phyloP scores from a whole-genome alignment of 2,888 invertebrate species.

The Andrena hattorfiana region DNA sequence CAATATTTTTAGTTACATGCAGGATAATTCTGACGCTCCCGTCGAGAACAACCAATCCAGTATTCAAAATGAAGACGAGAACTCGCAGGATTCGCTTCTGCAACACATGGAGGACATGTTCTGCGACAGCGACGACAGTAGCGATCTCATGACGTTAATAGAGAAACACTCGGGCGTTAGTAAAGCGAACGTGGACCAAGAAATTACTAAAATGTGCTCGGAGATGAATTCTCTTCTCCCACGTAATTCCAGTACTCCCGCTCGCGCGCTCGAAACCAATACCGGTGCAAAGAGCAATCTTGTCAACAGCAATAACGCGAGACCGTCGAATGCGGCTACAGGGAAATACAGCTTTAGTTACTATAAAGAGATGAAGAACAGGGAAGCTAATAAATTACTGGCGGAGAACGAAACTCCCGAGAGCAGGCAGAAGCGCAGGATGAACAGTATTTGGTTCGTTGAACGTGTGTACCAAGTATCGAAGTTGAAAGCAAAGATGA shows the following conservation, averaged over 20 bases:
- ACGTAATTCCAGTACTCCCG: constrained; percentile 13
- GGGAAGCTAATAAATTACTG: constrained; percentile 41
- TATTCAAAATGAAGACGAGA: constrained; percentile 69
- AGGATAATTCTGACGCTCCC: constrained; percentile 25
- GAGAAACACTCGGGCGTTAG: constrained; percentile 78
- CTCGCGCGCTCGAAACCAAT: constrained; percentile 21
- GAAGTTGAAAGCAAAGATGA: constrained; percentile 75
- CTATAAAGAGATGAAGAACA: constrained; percentile 72
- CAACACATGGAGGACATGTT: constrained; percentile 81
- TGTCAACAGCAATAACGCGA: constrained; percentile 23
- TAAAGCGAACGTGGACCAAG: constrained; percentile 76
- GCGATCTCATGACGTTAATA: constrained; percentile 77
- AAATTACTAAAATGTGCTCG: constrained; percentile 74
- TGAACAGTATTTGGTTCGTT: constrained; percentile 79
- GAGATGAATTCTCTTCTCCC: constrained; percentile 53
- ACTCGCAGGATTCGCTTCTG: constrained; percentile 78
- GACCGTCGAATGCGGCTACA: constrained; percentile 43
- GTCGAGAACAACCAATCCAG: constrained; percentile 7
- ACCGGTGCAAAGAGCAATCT: constrained; percentile 24
- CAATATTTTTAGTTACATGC: constrained; percentile 15
- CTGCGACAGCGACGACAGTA: constrained; percentile 80
- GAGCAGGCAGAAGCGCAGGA: constrained; percentile 69
- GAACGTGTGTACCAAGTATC: constrained; percentile 78
- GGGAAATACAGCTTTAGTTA: constrained; percentile 75
- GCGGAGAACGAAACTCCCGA: constrained; percentile 57